phyloP scores from a whole-genome alignment of 2,113 vertebrate genomes.

The Mesocricetus auratus region DNA sequence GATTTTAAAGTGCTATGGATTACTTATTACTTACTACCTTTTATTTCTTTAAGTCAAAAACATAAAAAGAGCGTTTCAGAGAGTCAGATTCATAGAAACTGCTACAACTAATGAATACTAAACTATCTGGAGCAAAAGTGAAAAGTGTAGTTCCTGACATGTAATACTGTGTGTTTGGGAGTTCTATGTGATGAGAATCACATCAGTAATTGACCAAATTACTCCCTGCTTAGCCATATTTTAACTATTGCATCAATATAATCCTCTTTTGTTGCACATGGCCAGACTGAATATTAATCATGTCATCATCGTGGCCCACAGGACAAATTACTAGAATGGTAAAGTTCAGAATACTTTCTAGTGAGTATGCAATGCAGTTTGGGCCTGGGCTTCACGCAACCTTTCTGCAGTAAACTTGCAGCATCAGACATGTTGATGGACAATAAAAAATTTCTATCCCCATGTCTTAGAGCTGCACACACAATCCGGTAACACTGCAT shows the following conservation, averaged over 20 bases:
- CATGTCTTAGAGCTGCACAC: background rate
- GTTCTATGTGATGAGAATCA: background rate
- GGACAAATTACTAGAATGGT: background rate
- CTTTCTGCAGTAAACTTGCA: background rate
- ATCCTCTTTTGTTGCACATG: background rate
- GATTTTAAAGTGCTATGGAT: background rate
- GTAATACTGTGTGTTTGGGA: background rate
- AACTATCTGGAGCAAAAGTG: background rate
- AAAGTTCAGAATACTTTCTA: background rate
- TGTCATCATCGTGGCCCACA: background rate
- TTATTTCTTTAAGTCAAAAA: background rate
- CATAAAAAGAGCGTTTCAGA: background rate
- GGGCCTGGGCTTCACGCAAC: background rate
- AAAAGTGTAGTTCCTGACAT: background rate
- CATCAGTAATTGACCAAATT: background rate
- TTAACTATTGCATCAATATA: background rate
- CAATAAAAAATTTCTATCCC: background rate
- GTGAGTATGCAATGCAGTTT: background rate
- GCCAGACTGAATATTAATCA: background rate
- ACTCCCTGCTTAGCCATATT: background rate
- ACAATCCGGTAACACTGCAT: background rate
- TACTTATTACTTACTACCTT: background rate
- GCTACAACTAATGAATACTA: background rate
- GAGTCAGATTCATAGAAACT: background rate
- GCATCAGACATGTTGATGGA: background rate